These are phyloP conservation scores for Fregata magnificens DNA, from an alignment of 2,113 vertebrate species.

Conservation along the genomic window DNA sequence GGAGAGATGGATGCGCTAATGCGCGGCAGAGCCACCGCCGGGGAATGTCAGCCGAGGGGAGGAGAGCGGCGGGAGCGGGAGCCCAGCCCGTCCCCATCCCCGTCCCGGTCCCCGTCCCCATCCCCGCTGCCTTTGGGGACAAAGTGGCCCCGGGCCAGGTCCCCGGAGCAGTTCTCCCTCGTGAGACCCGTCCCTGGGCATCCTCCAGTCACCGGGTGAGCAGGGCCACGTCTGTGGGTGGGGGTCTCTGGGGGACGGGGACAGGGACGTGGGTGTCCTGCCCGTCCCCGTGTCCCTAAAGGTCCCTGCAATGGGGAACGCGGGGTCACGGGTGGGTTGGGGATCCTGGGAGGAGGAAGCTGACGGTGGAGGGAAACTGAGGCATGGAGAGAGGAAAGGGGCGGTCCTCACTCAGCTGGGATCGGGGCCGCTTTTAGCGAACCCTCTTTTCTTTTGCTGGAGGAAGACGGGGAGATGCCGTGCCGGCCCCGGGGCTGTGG, in stretches of 20 bases:
- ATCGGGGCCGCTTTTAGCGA: rapidly evolving
- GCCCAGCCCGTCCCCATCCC: not conserved
- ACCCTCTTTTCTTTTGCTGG: not conserved
- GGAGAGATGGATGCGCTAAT: constrained; percentile 59
- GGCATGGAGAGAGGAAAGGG: not conserved
- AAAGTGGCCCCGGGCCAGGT: not conserved
- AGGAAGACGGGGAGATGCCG: not conserved
- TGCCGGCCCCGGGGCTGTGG: rapidly evolving
- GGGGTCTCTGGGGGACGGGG: not conserved
- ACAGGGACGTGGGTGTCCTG: not conserved
- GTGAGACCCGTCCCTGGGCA: not conserved
- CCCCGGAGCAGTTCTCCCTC: not conserved
- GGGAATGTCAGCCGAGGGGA: constrained; percentile 7
- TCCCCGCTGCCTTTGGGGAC: not conserved
- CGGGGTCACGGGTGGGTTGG: not conserved
- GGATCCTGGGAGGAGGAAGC: not conserved
- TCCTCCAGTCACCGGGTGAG: not conserved
- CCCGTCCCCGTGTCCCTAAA: not conserved
- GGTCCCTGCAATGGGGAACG: not conserved
- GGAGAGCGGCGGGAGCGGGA: not conserved
- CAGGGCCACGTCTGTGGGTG: not conserved
- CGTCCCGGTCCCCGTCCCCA: not conserved
- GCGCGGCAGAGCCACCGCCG: constrained; percentile 14
- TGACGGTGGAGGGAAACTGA: not conserved
- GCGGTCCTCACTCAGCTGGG: not conserved